Evolutionary conservation across 2,888 invertebrate genomes (phyloP), one percentile per base, ranked within the genome.

Genomic region (Drosophila buzzatii): DNA sequence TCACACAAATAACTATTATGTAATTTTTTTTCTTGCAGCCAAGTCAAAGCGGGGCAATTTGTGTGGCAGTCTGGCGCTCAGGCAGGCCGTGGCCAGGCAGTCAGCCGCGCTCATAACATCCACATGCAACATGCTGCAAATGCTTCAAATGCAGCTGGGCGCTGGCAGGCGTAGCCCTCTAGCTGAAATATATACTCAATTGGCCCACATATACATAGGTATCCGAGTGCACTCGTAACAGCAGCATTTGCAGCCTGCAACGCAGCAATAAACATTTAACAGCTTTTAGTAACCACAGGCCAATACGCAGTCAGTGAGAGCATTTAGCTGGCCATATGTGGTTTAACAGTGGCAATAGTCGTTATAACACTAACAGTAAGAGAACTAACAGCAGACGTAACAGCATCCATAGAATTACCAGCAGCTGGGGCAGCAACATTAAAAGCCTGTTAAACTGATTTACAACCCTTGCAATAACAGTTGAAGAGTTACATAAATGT

Each of bases 1-100:
- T 88, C 80, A 72, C 80, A 73, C 55, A 71, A 70, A 84, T 52
- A 60, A 55, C 69, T 73, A 82, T 86, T 89, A 89, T 84, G 89
- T 79, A 86, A 85, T 82, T 84, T 47, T 27, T 16, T 27, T 47
- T 61, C n/a, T 35, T 14, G 8, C 27, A 71, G 37, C 58, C 59
- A 49, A 77, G 70, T 59, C 79, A 71, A 81, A 79, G 51, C 69
- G 71, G 73, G 63, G 70, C 75, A 85, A 71, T 79, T 85, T 81
- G 57, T 56, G 52, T 44, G 42, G 53, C 44, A 59, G 49, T 63
- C 68, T 52, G 58, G 53, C 49, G 1, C 12, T 18, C 52, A 47
- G 45, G 1, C 45, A 35, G 52, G 37, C 60, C 49, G n/a, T 27
- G 49, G 31, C 10, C 31, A 23, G 39, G 53, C 53, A 39, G 27